phyloP scores from a whole-genome alignment of 2,888 invertebrate genomes.

The Aspidapion aeneum region DNA sequence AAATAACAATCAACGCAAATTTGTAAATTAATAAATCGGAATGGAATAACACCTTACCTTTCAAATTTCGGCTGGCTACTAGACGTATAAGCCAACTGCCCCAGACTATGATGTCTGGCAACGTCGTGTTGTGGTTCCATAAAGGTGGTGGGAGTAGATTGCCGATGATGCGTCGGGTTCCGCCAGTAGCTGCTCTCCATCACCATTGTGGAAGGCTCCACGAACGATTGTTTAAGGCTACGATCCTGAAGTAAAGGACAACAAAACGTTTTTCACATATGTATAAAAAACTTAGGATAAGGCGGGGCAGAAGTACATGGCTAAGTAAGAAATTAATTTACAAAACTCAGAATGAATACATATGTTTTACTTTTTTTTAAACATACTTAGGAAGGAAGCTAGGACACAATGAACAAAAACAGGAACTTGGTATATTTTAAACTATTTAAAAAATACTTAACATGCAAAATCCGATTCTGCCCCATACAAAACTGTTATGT shows the following conservation, averaged over 20 bases:
- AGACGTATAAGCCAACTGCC: conserved; percentile 46
- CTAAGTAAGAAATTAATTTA: conserved; percentile 7
- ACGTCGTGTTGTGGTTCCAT: conserved; percentile 48
- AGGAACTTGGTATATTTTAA: too few relatives aligned
- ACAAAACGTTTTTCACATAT: conserved; percentile 1
- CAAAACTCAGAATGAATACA: too few relatives aligned
- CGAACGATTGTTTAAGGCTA: conserved; percentile 46
- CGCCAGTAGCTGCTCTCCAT: conserved; percentile 51
- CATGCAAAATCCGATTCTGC: too few relatives aligned
- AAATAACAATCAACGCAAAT: too few relatives aligned
- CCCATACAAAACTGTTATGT: too few relatives aligned
- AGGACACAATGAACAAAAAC: too few relatives aligned
- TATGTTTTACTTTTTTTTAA: too few relatives aligned
- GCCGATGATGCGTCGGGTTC: conserved; percentile 44
- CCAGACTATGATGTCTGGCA: conserved; percentile 47
- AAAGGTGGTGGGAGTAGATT: conserved; percentile 48
- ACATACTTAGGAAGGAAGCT: too few relatives aligned
- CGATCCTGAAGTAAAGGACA: too few relatives aligned
- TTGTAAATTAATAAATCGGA: too few relatives aligned
- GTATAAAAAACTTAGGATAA: neutral
- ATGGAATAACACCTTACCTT: too few relatives aligned
- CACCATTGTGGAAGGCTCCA: conserved; percentile 48
- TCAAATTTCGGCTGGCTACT: conserved; percentile 47
- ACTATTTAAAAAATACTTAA: too few relatives aligned
- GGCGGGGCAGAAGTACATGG: neutral